phyloP scores from a whole-genome alignment of 2,888 invertebrate genomes.

The Girardia tigrina region DNA sequence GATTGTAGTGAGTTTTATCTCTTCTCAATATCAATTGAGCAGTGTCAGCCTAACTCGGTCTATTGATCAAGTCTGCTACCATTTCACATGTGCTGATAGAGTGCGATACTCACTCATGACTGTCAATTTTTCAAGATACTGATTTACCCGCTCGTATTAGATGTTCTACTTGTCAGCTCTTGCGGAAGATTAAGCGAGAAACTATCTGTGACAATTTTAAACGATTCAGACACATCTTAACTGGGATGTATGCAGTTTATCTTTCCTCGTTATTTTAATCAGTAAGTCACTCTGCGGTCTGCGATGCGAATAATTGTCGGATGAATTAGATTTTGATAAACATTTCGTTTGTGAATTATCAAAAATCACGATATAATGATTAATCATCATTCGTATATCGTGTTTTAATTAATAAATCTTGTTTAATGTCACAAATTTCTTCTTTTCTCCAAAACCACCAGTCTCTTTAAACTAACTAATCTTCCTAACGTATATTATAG shows the following conservation, averaged over 20 bases:
- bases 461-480: no score
- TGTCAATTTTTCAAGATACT: slow-evolving; percentile 23
- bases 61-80: slow-evolving; percentile 23
- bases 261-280: neutral
- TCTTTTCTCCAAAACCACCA: no score
- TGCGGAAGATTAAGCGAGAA: slow-evolving; percentile 23
- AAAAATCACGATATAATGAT: slow-evolving; percentile 19
- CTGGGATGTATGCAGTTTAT: slow-evolving; percentile 18
- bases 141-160: slow-evolving; percentile 17
- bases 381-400: neutral
- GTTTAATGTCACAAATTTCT: slow-evolving; percentile 17
- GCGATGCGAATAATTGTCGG: slow-evolving; percentile 23
- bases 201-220: slow-evolving; percentile 23
- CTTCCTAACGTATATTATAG: no score
- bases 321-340: slow-evolving; percentile 20
- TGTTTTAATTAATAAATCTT: slow-evolving; percentile 13
- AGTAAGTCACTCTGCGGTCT: slow-evolving; percentile 13
- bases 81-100: slow-evolving; percentile 19
- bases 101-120: slow-evolving; percentile 14
- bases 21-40: neutral
- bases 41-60: slow-evolving; percentile 23
- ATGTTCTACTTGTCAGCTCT: slow-evolving; percentile 14
- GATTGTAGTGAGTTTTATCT: neutral
- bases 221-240: slow-evolving; percentile 23
- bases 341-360: slow-evolving; percentile 8